Evolutionary conservation across 2,888 invertebrate genomes (phyloP), one percentile per base, ranked within the genome.

Genomic region (Ennomos erosarius): DNA sequence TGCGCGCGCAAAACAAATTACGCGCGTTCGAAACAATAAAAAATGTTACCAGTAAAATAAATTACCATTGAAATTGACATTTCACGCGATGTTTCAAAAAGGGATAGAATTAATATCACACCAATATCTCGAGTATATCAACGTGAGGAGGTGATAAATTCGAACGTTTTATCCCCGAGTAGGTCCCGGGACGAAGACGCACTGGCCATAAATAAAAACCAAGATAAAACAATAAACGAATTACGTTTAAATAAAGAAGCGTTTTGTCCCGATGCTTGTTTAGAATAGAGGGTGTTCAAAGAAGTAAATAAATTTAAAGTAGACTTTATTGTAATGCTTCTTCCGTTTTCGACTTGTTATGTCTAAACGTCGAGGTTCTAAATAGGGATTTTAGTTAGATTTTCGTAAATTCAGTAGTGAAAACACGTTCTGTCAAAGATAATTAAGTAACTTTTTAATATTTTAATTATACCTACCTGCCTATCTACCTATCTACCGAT

Each of bases 151-250:
- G 72, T 82, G 83, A 90, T 91, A 91, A 91, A 90, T 88, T 87
- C 78, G 74, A 79, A 78, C 85, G 86, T 91, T 91, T 92, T 89
- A 89, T 79, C 72, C 70, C 74, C 74, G 64, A 55, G 66, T 70
- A 64, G 65, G 64, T 10, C 35, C 48, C 38, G 45, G 68, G 70
- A 72, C 73, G 69, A 68, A 43, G 62, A 48, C 49, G 58, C 78
- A 79, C 81, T 70, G 82, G 72, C 85, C 90, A 84, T 92, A 91
- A 92, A 92, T 90, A 90, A 85, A 79, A 82, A 84, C 75, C 74
- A 76, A 90, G 91, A 90, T 91, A 91, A 92, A 91, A 91, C 91
- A 92, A 92, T 92, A 91, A 91, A 91, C 88, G 90, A 84, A 91
- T 90, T 90, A 91, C 85, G 84, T 86, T 85, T 84, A 88, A 87